Percentiles rank a stretch among this genome's conserved stretches.
These are phyloP conservation scores for Brachypteracias leptosomus DNA, from an alignment of 2,113 vertebrate species.

Conservation along the genomic window DNA sequence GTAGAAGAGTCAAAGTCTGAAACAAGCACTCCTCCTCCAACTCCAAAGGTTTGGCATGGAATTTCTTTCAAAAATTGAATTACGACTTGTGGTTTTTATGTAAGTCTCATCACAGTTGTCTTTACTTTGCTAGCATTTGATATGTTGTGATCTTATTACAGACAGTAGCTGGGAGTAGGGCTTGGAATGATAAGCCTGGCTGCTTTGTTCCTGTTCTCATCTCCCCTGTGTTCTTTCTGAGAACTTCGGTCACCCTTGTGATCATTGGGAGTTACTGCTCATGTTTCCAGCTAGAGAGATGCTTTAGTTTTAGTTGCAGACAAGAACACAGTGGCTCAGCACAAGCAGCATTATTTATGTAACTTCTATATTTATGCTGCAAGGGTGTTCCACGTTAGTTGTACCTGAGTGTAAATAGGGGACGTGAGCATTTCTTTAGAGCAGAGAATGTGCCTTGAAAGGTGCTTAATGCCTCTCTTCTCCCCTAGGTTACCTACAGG, in stretches of 20 bases:
- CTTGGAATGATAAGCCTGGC: not conserved
- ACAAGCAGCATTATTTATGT: not conserved
- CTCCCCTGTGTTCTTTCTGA: not conserved
- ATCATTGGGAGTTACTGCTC: not conserved
- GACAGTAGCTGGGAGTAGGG: not conserved
- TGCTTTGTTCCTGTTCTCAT: not conserved
- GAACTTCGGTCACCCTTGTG: not conserved
- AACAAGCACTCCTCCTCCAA: slow-evolving; percentile 63
- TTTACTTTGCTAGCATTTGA: not conserved
- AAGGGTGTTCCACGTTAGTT: not conserved
- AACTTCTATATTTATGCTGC: not conserved
- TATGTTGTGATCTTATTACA: not conserved
- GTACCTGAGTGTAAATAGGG: not conserved
- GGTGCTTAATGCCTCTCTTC: not conserved
- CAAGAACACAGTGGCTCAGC: not conserved
- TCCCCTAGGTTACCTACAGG: slow-evolving; percentile 88
- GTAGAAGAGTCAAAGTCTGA: slow-evolving; percentile 76
- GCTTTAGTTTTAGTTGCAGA: not conserved
- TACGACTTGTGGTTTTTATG: not conserved
- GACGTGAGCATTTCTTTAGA: not conserved
- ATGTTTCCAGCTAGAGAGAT: not conserved
- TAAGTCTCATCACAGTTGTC: not conserved
- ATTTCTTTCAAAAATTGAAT: not conserved
- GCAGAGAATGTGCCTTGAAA: not conserved
- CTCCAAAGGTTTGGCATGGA: slow-evolving; percentile 83